These are phyloP conservation scores for Xiphydria camelus DNA, from an alignment of 2,888 invertebrate species.

Conservation along the genomic window DNA sequence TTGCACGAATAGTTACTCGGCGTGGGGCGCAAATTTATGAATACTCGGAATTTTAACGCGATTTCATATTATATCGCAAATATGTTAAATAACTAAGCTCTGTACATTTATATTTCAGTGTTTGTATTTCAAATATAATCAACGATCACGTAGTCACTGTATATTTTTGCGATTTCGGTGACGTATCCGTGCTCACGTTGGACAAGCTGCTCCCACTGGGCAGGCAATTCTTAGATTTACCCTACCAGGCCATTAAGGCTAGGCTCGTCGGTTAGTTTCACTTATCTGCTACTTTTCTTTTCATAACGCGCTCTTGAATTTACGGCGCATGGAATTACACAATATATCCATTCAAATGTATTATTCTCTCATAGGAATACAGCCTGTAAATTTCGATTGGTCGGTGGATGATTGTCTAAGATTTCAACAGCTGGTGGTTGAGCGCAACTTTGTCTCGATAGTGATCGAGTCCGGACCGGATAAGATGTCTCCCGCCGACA, in stretches of 20 bases:
- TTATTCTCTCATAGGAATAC: slow-evolving; percentile 58
- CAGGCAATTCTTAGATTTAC: slow-evolving; percentile 63
- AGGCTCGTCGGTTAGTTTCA: slow-evolving; percentile 62
- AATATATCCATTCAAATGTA: background rate
- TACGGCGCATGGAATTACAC: too few relatives aligned
- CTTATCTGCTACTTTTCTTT: background rate
- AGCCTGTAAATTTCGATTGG: slow-evolving; percentile 68
- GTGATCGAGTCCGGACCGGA: slow-evolving; percentile 68
- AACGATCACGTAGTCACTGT: slow-evolving; percentile 63
- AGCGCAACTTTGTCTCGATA: slow-evolving; percentile 71
- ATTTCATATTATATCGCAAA: background rate
- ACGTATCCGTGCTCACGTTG: slow-evolving; percentile 63
- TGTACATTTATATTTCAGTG: slow-evolving; percentile 52
- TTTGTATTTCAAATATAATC: slow-evolving; percentile 61
- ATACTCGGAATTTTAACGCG: background rate
- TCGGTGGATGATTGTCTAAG: slow-evolving; percentile 72
- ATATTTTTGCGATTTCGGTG: slow-evolving; percentile 69
- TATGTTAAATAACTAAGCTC: background rate
- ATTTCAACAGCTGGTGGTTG: slow-evolving; percentile 73
- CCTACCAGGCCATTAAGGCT: slow-evolving; percentile 70
- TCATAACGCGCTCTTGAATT: too few relatives aligned
- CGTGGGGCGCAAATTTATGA: background rate
- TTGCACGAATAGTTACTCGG: too few relatives aligned
- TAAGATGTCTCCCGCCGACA: slow-evolving; percentile 65
- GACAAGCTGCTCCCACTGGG: slow-evolving; percentile 63